phyloP scores from a whole-genome alignment of 2,888 invertebrate genomes.

The Eristalis pertinax region DNA sequence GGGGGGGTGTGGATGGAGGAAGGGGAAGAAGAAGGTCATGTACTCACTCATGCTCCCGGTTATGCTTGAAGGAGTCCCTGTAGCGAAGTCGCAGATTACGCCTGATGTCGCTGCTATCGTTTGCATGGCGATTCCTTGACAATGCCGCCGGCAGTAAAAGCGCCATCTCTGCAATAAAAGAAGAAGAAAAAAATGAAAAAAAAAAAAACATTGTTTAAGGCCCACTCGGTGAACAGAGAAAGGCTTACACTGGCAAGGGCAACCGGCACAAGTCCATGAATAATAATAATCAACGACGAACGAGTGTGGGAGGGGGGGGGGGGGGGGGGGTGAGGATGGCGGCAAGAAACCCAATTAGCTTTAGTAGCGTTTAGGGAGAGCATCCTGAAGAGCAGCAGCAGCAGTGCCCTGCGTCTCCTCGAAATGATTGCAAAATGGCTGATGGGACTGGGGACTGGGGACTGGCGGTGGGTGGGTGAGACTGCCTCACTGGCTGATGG shows the following conservation, averaged over 20 bases:
- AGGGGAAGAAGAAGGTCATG: not conserved
- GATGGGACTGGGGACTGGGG: not conserved
- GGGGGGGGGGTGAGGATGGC: not conserved
- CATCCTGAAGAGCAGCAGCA: not conserved
- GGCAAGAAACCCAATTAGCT: conserved; percentile 27
- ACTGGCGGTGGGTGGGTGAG: no score
- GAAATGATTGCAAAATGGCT: conserved; percentile 2
- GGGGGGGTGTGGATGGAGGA: not conserved
- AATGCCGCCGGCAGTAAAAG: conserved; percentile 90
- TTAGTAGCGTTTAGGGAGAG: conserved; percentile 9
- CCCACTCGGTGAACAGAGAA: conserved; percentile 5
- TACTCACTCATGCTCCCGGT: conserved; percentile 81
- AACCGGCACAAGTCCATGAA: conserved; percentile 6
- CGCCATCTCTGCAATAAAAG: conserved; percentile 87
- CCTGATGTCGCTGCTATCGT: conserved; percentile 90
- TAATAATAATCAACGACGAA: conserved; percentile 5
- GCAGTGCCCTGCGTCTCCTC: not conserved
- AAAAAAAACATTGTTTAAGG: conserved; percentile 21
- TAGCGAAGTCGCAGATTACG: conserved; percentile 89
- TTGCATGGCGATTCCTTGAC: conserved; percentile 88
- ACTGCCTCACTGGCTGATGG: not conserved
- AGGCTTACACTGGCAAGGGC: no score
- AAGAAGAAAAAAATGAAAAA: conserved; percentile 7
- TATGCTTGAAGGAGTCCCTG: conserved; percentile 86
- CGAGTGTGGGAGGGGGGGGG: not conserved